Evolutionary conservation across 1,140 invertebrate species (phyloP).

Genomic region (Colletes latitarsis): DNA sequence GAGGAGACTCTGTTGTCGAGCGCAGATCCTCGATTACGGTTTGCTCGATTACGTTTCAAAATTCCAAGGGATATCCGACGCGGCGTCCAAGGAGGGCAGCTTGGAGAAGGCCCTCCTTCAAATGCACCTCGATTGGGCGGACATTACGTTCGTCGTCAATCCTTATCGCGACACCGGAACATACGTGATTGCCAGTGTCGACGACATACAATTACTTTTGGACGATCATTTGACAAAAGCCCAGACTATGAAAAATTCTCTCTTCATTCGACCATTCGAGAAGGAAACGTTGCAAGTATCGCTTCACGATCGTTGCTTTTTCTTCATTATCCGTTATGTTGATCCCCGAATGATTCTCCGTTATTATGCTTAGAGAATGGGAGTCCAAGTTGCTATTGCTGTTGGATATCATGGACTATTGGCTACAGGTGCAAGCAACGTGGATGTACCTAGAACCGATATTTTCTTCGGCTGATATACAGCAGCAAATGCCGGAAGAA

Average conservation of each 20-base stretch:
- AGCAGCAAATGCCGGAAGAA: slow-evolving; percentile 96
- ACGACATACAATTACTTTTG: slow-evolving; percentile 96
- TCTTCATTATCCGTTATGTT: too few species aligned
- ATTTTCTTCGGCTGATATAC: slow-evolving; percentile 98
- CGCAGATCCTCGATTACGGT: slow-evolving; percentile 93
- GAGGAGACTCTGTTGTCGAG: not conserved
- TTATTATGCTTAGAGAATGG: slow-evolving; percentile 85
- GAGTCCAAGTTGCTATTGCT: slow-evolving; percentile 88
- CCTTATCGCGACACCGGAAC: slow-evolving; percentile 95
- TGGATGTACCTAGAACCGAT: slow-evolving; percentile 99
- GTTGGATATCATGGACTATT: slow-evolving; percentile 97
- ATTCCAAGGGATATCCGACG: slow-evolving; percentile 96
- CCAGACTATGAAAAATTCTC: slow-evolving; percentile 98
- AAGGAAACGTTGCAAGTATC: slow-evolving; percentile 86
- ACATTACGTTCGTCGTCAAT: slow-evolving; percentile 90
- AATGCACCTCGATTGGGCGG: slow-evolving; percentile 97
- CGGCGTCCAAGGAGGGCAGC: slow-evolving; percentile 97
- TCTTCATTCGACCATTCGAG: slow-evolving; percentile 98
- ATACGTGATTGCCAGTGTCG: slow-evolving; percentile 93
- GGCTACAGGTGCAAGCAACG: slow-evolving; percentile 96
- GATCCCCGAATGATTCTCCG: not conserved
- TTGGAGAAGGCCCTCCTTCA: slow-evolving; percentile 93
- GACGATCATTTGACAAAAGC: slow-evolving; percentile 99
- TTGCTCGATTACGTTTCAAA: slow-evolving; percentile 94
- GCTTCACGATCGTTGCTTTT: not conserved